Evolutionary conservation across 1,140 invertebrate genomes (phyloP), one percentile per base, ranked within the genome.

Genomic region (Eciton burchellii): DNA sequence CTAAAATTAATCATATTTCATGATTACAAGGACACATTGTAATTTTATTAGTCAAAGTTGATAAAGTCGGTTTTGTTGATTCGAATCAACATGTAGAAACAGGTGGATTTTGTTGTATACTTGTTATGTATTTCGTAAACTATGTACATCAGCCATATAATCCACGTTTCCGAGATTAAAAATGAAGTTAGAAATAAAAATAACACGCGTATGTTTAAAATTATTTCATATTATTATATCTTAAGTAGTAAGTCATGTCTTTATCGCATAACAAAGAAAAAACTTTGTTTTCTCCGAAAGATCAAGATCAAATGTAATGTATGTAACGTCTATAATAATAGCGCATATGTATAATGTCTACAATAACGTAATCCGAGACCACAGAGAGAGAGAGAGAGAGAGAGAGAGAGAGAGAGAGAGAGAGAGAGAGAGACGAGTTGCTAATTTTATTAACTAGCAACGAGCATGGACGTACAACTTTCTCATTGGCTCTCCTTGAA

Each of bases 401-500:
- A 49, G 6, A 6, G 54, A 21, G 21, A 11, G 12, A 76, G 26
- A 49, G 6, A 6, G 54, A 21, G 21, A 11, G 12, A 76, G 26
- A 49, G n/a, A n/a, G 6, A 6, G 54, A 21, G 21, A 11, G 12
- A 76, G 26, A 49, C 35, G 47, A 60, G 35, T 12, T 21, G 47
- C 26, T 63, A 54, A 71, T 71, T 76, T 79, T 68, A 47, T 65
- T 29, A 60, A 24, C 21, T 29, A 60, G 45, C 19, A 19, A 29
- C 47, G 56, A 66, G 26, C 35, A 62, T 14, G 6, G 59, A 19
- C 47, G 35, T 54, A 16, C 49, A 57, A 66, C 73, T 65, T 77
- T 77, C 73, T 26, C 26, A 73, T 77, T 35, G 45, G 47, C 26
- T 74, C 43, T 60, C 54, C 49, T 57, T 43, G 45, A 68, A 79